A percentile compares a stretch with the other conserved stretches of the same genome.
Conservation (phyloP, 2,797 vertebrate species). For the Megaceryle alcyon region DNA sequence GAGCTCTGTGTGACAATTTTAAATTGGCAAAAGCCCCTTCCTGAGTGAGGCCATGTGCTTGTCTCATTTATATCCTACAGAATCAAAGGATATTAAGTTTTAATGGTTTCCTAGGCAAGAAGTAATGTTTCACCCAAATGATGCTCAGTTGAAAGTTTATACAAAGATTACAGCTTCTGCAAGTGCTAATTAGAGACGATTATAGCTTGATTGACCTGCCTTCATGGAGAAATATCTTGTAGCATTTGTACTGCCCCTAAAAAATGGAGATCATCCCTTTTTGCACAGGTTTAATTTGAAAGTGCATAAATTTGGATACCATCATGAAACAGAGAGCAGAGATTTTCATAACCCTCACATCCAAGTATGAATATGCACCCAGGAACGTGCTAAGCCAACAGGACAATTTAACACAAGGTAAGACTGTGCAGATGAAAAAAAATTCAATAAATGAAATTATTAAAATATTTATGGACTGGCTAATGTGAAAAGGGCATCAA, state of each 20-base stretch:
- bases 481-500: constrained; percentile 7
- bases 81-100: constrained; percentile 35
- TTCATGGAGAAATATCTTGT: constrained; percentile 15
- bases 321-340: neutral
- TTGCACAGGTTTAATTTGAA: neutral
- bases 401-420: neutral
- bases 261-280: constrained; percentile 24
- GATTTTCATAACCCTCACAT: neutral
- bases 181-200: constrained; percentile 68
- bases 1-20: neutral
- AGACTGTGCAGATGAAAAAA: neutral
- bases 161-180: constrained; percentile 45
- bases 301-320: neutral
- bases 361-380: accelerated
- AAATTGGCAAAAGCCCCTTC: constrained; percentile 25
- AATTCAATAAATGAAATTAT: constrained; percentile 8
- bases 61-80: neutral
- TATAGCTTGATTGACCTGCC: constrained; percentile 69
- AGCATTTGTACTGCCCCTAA: constrained; percentile 37
- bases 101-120: constrained; percentile 42
- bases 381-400: neutral
- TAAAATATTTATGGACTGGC: constrained; percentile 41
- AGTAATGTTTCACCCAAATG: constrained; percentile 42
- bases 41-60: neutral
- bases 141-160: neutral